Base-by-base conservation (phyloP, 1,140 invertebrate genomes). In the Scaptomyza montana region DNA sequence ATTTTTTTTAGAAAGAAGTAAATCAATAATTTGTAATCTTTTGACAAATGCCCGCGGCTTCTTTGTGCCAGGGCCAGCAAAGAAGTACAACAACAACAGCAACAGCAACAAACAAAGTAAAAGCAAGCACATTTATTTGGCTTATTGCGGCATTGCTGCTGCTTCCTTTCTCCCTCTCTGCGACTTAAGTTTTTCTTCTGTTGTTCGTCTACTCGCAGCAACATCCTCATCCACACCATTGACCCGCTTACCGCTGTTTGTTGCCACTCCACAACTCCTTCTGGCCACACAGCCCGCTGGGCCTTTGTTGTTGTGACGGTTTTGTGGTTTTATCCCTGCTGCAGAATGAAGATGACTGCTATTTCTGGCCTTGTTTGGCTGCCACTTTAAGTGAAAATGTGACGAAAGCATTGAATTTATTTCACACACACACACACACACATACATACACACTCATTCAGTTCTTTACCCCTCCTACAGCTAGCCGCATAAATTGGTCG, bases 401-500 rank as follows among this genome's bases (percentile, higher is more conserved):
- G 80, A 85, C 80, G 81, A 85, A 85, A 73, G 73, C 80, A 74
- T 73, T 63, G 80, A 70, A 65, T 85, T 82, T 80, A 85, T 74
- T 74, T 82, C 67, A 63, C 59, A 55, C 55, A 74, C 33, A 57
- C 55, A 12, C 8, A 45, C 36, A 57, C 19, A 53, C 16, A 46
- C 25, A 49, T 16, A n/a, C n/a, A 16, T 21, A 51, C 28, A 60
- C 36, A 25, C 47, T 9, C 43, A 49, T 33, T 50, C 9, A 28
- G 13, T 39, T 5, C 49, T 36, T 13, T 41, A 67, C 39, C 21
- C 36, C 30, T 66, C 33, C 7, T 36, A 36, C 33, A 36, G 69
- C 49, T 51, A 63, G 80, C 80, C 73, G 81, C 80, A 85, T 85
- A 85, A 85, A 85, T 85, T 85, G 80, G 80, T 77, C 71, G 81